Percentiles rank a stretch among this genome's conserved stretches.
These are phyloP conservation scores for Tenthredo amoena DNA, from an alignment of 2,888 invertebrate genomes.

Conservation along the genomic window DNA sequence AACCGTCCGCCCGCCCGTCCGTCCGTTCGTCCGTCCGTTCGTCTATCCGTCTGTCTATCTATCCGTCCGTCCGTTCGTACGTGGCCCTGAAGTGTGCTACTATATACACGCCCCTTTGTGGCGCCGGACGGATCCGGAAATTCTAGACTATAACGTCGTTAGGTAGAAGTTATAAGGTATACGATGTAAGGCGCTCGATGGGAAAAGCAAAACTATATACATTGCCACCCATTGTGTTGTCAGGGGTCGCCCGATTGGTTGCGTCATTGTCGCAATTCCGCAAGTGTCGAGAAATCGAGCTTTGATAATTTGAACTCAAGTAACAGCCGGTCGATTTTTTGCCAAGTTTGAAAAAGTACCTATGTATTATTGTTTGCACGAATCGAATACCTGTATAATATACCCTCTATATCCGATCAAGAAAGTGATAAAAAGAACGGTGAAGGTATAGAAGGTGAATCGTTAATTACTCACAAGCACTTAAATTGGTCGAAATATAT, in stretches of 20 bases:
- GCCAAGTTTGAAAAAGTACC: not conserved
- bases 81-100: conserved; percentile 42
- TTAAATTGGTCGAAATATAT: conserved; percentile 36
- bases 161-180: conserved; percentile 37
- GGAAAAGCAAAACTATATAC: conserved; percentile 18
- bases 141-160: conserved; percentile 45
- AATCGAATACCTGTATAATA: not conserved
- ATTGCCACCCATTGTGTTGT: conserved; percentile 4
- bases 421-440: not conserved
- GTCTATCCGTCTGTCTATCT: not conserved
- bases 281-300: not conserved
- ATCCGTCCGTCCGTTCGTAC: conserved; percentile 13
- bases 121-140: conserved; percentile 45
- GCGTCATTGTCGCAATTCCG: not conserved
- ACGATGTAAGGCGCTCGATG: conserved; percentile 29
- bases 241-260: not conserved
- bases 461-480: conserved; percentile 25
- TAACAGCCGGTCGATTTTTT: not conserved
- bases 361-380: not conserved
- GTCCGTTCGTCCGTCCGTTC: conserved; percentile 14
- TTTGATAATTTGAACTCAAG: not conserved
- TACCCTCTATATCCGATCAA: not conserved
- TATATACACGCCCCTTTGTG: conserved; percentile 42
- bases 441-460: not conserved
- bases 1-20: conserved; percentile 21